These are phyloP conservation scores for Tribolium freemani DNA, from an alignment of 2,888 invertebrate genomes.

Conservation along the genomic window DNA sequence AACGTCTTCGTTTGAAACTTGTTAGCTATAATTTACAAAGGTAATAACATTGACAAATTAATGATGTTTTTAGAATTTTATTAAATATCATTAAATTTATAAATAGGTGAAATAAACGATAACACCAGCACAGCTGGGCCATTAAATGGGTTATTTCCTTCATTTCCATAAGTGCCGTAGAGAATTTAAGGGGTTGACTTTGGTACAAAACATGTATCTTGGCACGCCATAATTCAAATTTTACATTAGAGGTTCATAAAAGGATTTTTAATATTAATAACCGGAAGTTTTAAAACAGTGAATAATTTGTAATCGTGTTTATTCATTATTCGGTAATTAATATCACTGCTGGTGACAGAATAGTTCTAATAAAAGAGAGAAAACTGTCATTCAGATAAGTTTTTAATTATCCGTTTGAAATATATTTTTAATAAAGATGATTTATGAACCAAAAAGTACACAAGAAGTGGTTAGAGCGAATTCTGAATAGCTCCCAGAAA, in stretches of 20 bases:
- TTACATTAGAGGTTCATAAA: constrained; percentile 10
- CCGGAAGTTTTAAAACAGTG: constrained; percentile 7
- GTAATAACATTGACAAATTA: constrained; percentile 15
- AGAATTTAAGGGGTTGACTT: not conserved
- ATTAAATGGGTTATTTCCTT: not conserved
- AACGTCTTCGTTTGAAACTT: constrained; percentile 16
- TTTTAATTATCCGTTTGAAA: constrained; percentile 10
- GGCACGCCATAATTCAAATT: constrained; percentile 5
- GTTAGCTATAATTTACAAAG: constrained; percentile 8
- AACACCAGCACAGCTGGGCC: not conserved
- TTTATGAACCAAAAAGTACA: not conserved
- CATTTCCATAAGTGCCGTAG: not conserved
- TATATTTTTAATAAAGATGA: not conserved
- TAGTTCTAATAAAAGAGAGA: not conserved
- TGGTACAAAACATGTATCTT: not conserved
- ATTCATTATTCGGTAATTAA: not conserved
- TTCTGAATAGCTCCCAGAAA: not conserved
- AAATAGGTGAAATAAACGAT: not conserved
- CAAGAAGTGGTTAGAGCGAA: not conserved
- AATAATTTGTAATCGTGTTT: constrained; percentile 12
- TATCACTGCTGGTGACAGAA: not conserved
- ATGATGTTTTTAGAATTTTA: constrained; percentile 1
- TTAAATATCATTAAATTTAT: constrained; percentile 10
- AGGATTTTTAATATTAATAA: constrained; percentile 9
- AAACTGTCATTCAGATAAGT: not conserved